Percentiles rank a stretch among this genome's conserved stretches.
Conservation (phyloP, 2,888 invertebrate species). For the Andrena dorsata region DNA sequence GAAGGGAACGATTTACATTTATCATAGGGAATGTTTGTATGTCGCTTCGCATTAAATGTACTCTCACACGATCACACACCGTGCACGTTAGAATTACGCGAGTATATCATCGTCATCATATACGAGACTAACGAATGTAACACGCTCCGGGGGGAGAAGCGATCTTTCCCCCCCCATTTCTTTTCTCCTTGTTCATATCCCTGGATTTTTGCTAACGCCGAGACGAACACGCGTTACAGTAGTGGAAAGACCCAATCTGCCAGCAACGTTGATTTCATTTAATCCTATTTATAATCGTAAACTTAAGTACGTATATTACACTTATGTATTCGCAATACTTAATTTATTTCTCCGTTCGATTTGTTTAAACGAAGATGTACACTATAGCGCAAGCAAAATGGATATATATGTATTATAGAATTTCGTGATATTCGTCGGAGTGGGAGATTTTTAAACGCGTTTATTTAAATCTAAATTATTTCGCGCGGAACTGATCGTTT, state of each 20-base stretch:
- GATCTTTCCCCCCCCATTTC: slow-evolving; percentile 9
- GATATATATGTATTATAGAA: slow-evolving; percentile 46
- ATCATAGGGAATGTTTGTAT: slow-evolving; percentile 56
- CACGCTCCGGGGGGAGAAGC: slow-evolving; percentile 6
- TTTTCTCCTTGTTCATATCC: not conserved
- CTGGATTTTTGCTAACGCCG: not conserved
- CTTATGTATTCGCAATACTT: slow-evolving; percentile 39
- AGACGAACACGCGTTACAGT: not conserved
- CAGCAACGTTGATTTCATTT: slow-evolving; percentile 34
- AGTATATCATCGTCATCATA: slow-evolving; percentile 53
- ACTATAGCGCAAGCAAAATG: slow-evolving; percentile 18
- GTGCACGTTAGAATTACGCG: slow-evolving; percentile 61
- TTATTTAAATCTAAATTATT: slow-evolving; percentile 46
- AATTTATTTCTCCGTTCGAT: slow-evolving; percentile 48
- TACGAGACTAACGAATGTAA: slow-evolving; percentile 35
- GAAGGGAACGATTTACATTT: slow-evolving; percentile 28
- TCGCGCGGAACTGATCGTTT: not conserved
- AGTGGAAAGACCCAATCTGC: slow-evolving; percentile 13
- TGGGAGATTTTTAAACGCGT: slow-evolving; percentile 3
- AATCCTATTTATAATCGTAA: slow-evolving; percentile 44
- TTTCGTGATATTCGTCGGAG: slow-evolving; percentile 8
- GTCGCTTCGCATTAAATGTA: slow-evolving; percentile 65
- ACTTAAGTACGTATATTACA: slow-evolving; percentile 42
- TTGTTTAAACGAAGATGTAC: slow-evolving; percentile 13
- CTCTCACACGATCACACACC: slow-evolving; percentile 42